A percentile compares a stretch with the other conserved stretches of the same genome.
phyloP scores from a whole-genome alignment of 2,888 invertebrate genomes.

The Orthosia cruda region DNA sequence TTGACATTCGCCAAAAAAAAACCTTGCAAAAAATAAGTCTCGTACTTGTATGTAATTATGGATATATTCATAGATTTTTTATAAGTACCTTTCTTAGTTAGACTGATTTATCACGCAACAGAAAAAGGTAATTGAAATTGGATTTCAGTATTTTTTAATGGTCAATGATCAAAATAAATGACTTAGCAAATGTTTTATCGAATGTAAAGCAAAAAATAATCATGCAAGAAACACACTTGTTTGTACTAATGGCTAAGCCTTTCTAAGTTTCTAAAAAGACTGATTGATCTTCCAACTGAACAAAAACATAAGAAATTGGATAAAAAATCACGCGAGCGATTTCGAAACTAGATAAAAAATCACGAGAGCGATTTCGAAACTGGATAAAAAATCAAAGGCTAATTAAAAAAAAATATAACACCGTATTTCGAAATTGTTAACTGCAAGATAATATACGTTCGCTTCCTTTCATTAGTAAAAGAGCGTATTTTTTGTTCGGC shows the following conservation, averaged over 20 bases:
- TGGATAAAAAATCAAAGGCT: no score
- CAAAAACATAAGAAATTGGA: no score
- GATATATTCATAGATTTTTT: not conserved
- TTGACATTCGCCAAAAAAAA: not conserved
- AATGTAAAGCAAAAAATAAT: not conserved
- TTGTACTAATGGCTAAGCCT: not conserved
- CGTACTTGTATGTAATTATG: not conserved
- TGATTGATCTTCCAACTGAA: not conserved
- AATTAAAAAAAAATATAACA: not conserved
- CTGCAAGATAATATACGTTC: not conserved
- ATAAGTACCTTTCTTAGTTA: no score
- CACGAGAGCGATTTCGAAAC: not conserved
- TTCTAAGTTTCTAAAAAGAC: not conserved
- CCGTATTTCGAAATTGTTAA: not conserved
- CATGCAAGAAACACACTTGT: not conserved
- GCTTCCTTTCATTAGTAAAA: not conserved
- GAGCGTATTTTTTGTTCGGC: not conserved
- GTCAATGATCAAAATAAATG: no score
- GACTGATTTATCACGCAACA: no score
- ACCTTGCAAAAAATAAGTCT: not conserved
- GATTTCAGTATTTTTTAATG: no score
- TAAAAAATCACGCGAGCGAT: no score
- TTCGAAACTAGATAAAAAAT: not conserved
- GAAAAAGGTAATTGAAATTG: no score
- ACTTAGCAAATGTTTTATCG: no score